A percentile compares a stretch with the other conserved stretches of the same genome.
Evolutionary conservation across 2,888 invertebrate genomes (phyloP).

Genomic region (Villa cingulata): DNA sequence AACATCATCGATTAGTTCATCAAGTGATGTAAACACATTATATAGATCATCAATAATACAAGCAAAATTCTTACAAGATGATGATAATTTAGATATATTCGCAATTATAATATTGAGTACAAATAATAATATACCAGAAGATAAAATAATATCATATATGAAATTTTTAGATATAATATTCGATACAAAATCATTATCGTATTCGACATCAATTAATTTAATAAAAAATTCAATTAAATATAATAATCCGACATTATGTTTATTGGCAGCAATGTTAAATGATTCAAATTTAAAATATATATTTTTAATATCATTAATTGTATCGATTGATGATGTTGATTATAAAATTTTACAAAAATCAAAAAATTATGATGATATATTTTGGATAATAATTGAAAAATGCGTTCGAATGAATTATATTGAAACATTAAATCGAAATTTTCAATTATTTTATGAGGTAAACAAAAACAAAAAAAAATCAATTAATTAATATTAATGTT

Average conservation of each 20-base stretch:
- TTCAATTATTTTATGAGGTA: conserved; percentile 56
- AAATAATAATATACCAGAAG: conserved; percentile 19
- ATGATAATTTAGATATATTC: conserved; percentile 26
- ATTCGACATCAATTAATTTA: conserved; percentile 25
- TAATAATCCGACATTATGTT: conserved; percentile 26
- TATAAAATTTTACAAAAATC: not conserved
- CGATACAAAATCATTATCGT: conserved; percentile 14
- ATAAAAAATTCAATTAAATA: conserved; percentile 23
- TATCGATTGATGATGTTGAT: conserved; percentile 21
- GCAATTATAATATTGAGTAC: conserved; percentile 29
- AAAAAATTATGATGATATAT: conserved; percentile 17
- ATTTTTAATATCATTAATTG: conserved; percentile 31
- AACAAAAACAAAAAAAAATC: conserved; percentile 32
- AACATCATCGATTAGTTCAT: conserved; percentile 28
- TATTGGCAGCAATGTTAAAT: conserved; percentile 27
- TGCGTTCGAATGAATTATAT: conserved; percentile 42
- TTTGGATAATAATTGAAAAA: conserved; percentile 24
- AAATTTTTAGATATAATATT: conserved; percentile 25
- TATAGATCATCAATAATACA: conserved; percentile 14
- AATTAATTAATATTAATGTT: not conserved
- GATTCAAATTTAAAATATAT: conserved; percentile 25
- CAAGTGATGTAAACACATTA: conserved; percentile 20
- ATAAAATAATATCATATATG: conserved; percentile 15
- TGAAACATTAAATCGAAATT: conserved; percentile 48
- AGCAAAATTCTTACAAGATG: conserved; percentile 19